phyloP scores from a whole-genome alignment of 2,888 invertebrate genomes.

The Sarcophaga rosellei region DNA sequence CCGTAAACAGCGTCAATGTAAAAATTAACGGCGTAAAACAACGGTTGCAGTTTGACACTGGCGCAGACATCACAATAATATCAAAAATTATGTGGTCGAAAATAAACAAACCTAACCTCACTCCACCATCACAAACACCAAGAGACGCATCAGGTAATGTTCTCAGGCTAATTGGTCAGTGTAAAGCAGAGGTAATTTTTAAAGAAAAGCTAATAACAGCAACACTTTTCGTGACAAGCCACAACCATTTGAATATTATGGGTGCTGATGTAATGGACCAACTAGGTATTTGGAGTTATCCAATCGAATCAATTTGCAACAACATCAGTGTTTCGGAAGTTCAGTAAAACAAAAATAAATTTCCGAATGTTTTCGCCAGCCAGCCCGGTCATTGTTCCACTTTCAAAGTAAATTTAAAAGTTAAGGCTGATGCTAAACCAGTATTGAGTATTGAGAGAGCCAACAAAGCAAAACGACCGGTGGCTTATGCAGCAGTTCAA shows the following conservation, averaged over 20 bases:
- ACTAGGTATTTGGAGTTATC: conserved; percentile 16
- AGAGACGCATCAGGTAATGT: too few relatives aligned
- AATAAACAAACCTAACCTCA: too few relatives aligned
- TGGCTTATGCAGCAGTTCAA: conserved; percentile 64
- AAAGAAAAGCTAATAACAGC: conserved; percentile 16
- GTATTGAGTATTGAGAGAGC: too few relatives aligned
- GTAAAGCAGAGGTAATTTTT: too few relatives aligned
- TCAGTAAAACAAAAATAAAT: conserved; percentile 16
- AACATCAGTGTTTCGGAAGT: conserved; percentile 14
- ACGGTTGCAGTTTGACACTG: too few relatives aligned
- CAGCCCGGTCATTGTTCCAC: conserved; percentile 25
- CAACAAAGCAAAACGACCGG: conserved; percentile 60
- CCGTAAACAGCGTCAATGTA: too few relatives aligned
- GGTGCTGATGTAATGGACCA: conserved; percentile 32
- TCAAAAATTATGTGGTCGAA: too few relatives aligned
- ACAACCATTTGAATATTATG: conserved; percentile 9
- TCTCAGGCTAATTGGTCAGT: too few relatives aligned
- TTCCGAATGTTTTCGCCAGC: conserved; percentile 15
- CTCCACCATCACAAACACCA: too few relatives aligned
- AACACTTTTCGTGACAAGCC: background rate
- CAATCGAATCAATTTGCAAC: conserved; percentile 30
- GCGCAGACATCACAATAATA: too few relatives aligned
- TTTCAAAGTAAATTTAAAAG: conserved; percentile 32
- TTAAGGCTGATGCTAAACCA: conserved; percentile 45
- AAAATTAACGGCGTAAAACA: too few relatives aligned